Evolutionary conservation across 2,113 vertebrate species (phyloP), one percentile per base, ranked within the genome.

Genomic region (Hippotragus niger): DNA sequence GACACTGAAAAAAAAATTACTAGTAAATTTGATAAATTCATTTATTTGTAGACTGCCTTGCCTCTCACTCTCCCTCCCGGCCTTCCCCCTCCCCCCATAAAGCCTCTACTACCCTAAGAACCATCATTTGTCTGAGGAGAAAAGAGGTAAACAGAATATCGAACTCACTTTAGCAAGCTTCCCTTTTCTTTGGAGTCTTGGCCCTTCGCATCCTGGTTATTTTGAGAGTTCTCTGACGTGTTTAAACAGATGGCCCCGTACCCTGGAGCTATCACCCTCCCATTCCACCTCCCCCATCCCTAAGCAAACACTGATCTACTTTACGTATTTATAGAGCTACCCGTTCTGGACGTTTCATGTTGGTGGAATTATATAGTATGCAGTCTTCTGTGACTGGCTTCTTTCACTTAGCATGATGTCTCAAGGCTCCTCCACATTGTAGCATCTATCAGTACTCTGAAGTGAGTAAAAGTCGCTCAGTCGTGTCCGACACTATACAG

Each of bases 321-420:
- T 47, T 91, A 11, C 88, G 31, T 74, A 15, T 91, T 36, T 95
- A 60, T 27, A 89, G 62, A 80, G 95, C 88, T 81, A 33, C 17
- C 36, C 47, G 10, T 50, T 89, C 55, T 85, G 45, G 57, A 81
- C 31, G 23, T 71, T 86, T 62, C 50, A 53, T 55, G 16, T n/a
- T 71, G 74, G 47, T 86, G 53, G 27, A 89, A 74, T 90, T 27
- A 53, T 2, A 52, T 12, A 71, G 21, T 12, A 58, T 36, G 17
- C 53, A 53, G 57, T 88, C 40, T 83, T 88, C 36, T 40, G 3
- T 80, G 82, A 43, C 27, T 40, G 21, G 25, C 7, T 74, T 50
- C 36, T 93, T 91, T 88, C 45, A 58, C 47, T 86, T 76, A 76
- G 47, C 31, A 0, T 67, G 29, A 86, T 64, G 12, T 53, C 47